Conservation (phyloP, 2,888 invertebrate genomes). For the Lepidocyrtinus sp. region DNA sequence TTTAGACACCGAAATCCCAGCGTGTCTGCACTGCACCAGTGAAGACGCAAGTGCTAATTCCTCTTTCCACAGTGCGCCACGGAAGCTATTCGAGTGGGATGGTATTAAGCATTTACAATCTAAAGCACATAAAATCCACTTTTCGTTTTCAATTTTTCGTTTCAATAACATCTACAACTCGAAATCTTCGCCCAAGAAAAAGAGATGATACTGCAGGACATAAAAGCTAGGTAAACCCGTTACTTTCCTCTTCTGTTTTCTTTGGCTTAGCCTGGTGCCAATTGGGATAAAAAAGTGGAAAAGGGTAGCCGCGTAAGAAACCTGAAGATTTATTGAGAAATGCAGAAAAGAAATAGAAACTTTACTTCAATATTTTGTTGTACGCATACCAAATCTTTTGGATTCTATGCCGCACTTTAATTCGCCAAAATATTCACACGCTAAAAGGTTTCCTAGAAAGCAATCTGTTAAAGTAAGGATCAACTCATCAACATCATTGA, state of each 20-base stretch:
- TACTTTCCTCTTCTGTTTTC: constrained; percentile 60
- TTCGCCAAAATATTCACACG: too few relatives aligned
- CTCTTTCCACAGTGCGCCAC: constrained; percentile 33
- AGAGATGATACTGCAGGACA: too few relatives aligned
- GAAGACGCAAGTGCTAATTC: constrained; percentile 39
- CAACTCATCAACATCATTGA: too few relatives aligned
- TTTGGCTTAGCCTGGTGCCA: constrained; percentile 61
- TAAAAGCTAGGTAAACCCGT: too few relatives aligned
- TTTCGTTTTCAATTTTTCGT: constrained; percentile 32
- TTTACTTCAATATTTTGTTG: too few relatives aligned
- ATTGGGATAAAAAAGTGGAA: constrained; percentile 48
- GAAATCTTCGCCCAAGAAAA: constrained; percentile 20
- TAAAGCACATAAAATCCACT: constrained; percentile 42
- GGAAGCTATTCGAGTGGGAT: too few relatives aligned
- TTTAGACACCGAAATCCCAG: too few relatives aligned
- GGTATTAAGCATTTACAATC: constrained; percentile 40
- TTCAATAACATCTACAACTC: constrained; percentile 5
- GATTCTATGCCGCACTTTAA: too few relatives aligned
- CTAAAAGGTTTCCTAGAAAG: too few relatives aligned
- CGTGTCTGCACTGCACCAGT: too few relatives aligned
- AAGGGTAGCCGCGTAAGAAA: constrained; percentile 53
- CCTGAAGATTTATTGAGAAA: constrained; percentile 62
- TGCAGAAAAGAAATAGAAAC: constrained; percentile 59
- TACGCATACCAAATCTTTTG: too few relatives aligned
- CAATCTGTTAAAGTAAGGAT: too few relatives aligned